phyloP scores from a whole-genome alignment of 2,888 invertebrate species.

The Seira ritae region DNA sequence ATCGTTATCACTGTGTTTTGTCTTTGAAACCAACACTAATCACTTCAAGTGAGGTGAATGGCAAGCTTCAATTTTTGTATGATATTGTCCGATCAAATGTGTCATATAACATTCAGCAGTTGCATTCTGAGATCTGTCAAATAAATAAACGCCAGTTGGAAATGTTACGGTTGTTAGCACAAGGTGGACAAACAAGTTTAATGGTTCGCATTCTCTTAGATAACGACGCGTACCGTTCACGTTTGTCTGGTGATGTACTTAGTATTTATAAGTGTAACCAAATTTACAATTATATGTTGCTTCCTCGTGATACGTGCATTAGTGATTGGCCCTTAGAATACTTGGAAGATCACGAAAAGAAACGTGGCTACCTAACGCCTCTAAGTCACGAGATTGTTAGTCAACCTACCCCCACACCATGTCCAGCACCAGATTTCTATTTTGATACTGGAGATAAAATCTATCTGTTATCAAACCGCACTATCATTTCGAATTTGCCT shows the following conservation, averaged over 20 bases:
- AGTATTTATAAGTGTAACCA: constrained; percentile 21
- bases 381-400: constrained; percentile 23
- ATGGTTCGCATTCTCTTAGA: constrained; percentile 15
- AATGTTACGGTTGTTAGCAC: constrained; percentile 29
- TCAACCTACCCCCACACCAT: background rate
- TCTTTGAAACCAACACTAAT: background rate
- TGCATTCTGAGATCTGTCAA: constrained; percentile 32
- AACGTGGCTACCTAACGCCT: background rate
- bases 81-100: constrained; percentile 17
- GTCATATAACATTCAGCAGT: background rate
- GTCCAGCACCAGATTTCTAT: constrained; percentile 25
- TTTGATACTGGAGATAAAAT: constrained; percentile 14
- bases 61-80: constrained; percentile 27
- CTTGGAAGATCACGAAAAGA: background rate
- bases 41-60: constrained; percentile 25
- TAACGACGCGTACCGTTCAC: background rate
- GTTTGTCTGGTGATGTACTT: constrained; percentile 33
- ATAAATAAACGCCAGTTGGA: constrained; percentile 22
- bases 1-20: too few relatives aligned
- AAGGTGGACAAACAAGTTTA: constrained; percentile 16
- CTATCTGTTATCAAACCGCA: background rate
- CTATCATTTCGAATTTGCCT: background rate
- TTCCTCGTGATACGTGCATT: constrained; percentile 1
- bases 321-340: background rate
- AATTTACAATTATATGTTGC: constrained; percentile 27